A percentile compares a stretch with the other conserved stretches of the same genome.
Evolutionary conservation across 1,140 invertebrate genomes (phyloP).

Genomic region (Cydia amplana): DNA sequence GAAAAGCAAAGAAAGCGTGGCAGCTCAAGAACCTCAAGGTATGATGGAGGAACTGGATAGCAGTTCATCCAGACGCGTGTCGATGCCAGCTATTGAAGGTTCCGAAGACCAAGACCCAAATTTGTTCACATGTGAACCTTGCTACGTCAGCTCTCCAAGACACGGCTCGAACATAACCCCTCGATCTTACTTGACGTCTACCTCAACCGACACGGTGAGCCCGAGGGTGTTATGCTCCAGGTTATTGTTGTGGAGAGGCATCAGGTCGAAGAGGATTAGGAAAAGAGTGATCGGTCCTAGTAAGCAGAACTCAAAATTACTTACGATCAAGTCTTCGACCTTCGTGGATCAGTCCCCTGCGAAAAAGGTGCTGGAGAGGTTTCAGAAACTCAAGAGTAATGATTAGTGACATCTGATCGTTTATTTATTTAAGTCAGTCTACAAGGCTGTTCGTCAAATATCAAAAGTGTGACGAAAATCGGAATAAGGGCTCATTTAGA

Average conservation of each 20-base stretch:
- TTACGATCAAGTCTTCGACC: slow-evolving; percentile 54
- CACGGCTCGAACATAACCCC: slow-evolving; percentile 50
- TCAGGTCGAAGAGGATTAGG: slow-evolving; percentile 40
- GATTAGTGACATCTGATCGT: neutral
- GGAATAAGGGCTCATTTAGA: too few relatives aligned
- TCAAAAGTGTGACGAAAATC: too few relatives aligned
- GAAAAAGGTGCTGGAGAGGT: slow-evolving; percentile 64
- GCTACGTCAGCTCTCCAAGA: slow-evolving; percentile 56
- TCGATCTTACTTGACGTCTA: slow-evolving; percentile 44
- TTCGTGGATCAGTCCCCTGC: slow-evolving; percentile 50
- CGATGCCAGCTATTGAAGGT: slow-evolving; percentile 50
- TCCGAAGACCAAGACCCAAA: slow-evolving; percentile 41
- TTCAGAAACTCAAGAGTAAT: slow-evolving; percentile 49
- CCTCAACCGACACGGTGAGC: slow-evolving; percentile 51
- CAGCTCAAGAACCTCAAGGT: slow-evolving; percentile 57
- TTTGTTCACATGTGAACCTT: slow-evolving; percentile 57
- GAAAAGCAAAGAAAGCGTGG: slow-evolving; percentile 49
- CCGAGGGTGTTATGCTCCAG: slow-evolving; percentile 54
- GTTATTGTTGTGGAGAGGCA: slow-evolving; percentile 50
- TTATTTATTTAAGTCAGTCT: too few relatives aligned
- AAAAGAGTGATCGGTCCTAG: slow-evolving; percentile 34
- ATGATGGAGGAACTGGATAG: slow-evolving; percentile 42
- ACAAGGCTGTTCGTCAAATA: too few relatives aligned
- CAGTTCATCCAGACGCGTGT: slow-evolving; percentile 43
- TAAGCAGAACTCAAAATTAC: slow-evolving; percentile 36